Conservation (phyloP, 2,888 invertebrate species). For the Himalopsyche anomala region DNA sequence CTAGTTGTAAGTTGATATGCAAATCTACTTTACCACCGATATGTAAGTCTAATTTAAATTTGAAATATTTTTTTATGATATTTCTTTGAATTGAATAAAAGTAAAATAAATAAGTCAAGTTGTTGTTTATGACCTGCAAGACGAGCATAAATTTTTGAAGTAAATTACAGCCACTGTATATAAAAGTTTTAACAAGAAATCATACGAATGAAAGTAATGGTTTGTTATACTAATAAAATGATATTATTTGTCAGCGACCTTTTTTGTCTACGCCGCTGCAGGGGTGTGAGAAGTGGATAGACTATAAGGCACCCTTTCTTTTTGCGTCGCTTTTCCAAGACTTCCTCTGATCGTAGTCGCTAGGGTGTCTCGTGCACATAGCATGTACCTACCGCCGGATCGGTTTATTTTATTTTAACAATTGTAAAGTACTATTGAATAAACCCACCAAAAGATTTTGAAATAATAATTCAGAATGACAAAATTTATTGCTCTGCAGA, state of each 20-base stretch:
- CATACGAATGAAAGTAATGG: not conserved
- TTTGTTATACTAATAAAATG: slow-evolving; percentile 17
- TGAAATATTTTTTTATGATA: too few species aligned
- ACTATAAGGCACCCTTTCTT: slow-evolving; percentile 20
- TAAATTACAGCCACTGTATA: not conserved
- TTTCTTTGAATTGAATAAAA: too few species aligned
- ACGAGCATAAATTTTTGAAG: too few species aligned
- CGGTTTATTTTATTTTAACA: not conserved
- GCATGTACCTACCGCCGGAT: not conserved
- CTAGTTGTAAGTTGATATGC: too few species aligned
- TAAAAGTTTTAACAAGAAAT: not conserved
- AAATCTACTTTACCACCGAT: too few species aligned
- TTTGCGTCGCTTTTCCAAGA: slow-evolving; percentile 13
- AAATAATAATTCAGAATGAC: not conserved
- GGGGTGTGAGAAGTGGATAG: not conserved
- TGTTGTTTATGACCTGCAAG: too few species aligned
- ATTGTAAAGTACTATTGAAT: not conserved
- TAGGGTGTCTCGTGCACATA: slow-evolving; percentile 5
- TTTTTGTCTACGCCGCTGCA: slow-evolving; percentile 20
- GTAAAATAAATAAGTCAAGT: too few species aligned
- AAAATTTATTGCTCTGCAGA: not conserved
- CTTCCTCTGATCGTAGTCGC: not conserved
- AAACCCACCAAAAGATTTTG: not conserved
- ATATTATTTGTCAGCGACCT: not conserved
- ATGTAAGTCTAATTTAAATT: too few species aligned